Evolutionary conservation across 2,797 vertebrate genomes (phyloP).

Genomic region (Scyliorhinus canicula): DNA sequence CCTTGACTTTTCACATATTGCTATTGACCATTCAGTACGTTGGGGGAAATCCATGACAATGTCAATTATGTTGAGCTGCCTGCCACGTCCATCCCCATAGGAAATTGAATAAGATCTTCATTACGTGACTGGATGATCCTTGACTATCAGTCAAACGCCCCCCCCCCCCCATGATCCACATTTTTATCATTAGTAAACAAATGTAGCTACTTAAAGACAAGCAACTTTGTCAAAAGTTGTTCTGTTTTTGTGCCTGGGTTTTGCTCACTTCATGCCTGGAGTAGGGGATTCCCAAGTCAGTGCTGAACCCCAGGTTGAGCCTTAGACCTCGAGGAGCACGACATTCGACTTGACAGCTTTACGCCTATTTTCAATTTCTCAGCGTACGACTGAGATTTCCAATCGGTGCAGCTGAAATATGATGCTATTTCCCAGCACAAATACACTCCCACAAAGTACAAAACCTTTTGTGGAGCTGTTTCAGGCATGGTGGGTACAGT

Average conservation of each 20-base stretch:
- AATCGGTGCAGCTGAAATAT: no score
- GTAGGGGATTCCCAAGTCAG: no score
- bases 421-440: not conserved
- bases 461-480: not conserved
- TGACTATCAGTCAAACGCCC: no score
- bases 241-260: no score
- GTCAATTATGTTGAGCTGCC: not conserved
- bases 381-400: slow-evolving; percentile 60
- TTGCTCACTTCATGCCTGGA: not conserved
- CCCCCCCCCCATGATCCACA: no score
- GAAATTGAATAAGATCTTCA: not conserved
- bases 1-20: not conserved
- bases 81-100: not conserved
- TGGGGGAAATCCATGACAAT: not conserved
- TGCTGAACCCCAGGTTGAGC: not conserved
- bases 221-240: no score
- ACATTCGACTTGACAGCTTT: slow-evolving; percentile 42
- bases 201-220: no score
- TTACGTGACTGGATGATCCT: not conserved
- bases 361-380: slow-evolving; percentile 50
- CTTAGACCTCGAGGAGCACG: not conserved
- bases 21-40: not conserved
- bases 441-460: not conserved
- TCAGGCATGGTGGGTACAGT: no score
- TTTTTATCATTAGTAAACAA: no score